Base-by-base conservation (phyloP, 2,888 invertebrate species). In the Gastrophysa polygoni region DNA sequence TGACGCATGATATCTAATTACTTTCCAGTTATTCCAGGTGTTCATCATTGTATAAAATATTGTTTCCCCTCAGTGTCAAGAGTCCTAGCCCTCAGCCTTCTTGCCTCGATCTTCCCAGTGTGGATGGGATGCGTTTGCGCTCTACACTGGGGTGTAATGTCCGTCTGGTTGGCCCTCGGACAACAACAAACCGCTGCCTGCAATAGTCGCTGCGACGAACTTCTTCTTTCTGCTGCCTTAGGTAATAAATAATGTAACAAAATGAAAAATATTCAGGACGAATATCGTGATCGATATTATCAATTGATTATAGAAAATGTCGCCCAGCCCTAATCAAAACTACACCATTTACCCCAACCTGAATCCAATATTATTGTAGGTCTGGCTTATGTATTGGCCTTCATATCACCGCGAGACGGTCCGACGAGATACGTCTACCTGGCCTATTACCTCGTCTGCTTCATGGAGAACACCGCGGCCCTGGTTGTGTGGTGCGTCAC, bases 331-430 rank as follows among this genome's bases (percentile, higher is more conserved):
- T n/a, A n/a, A n/a, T n/a, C n/a, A n/a, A n/a, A n/a, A n/a, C n/a
- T n/a, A n/a, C n/a, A n/a, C n/a, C n/a, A n/a, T n/a, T n/a, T n/a
- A n/a, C n/a, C n/a, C n/a, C n/a, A n/a, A n/a, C n/a, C n/a, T n/a
- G n/a, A n/a, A n/a, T n/a, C n/a, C n/a, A n/a, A n/a, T n/a, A n/a
- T n/a, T n/a, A n/a, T 32, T 32, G 2, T 11, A 32, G 87, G 86
- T 2, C 81, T 85, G 63, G 86, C 87, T 1, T 86, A 87, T 75
- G 82, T 88, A 18, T 82, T 88, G 69, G 85, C 86, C 48, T 87
- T 85, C 75, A 82, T 87, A 64, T 86, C 87, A 64, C 83, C 87
- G 4, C 79, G 85, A 64, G 87, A 87, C 72, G 87, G 87, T 32
- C 85, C 85, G 32, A 87, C 88, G 2, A 79, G 87, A 61, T 82